Percentiles rank a stretch among this genome's conserved stretches.
Conservation (phyloP, 2,888 invertebrate genomes). For the Watsonalla binaria region DNA sequence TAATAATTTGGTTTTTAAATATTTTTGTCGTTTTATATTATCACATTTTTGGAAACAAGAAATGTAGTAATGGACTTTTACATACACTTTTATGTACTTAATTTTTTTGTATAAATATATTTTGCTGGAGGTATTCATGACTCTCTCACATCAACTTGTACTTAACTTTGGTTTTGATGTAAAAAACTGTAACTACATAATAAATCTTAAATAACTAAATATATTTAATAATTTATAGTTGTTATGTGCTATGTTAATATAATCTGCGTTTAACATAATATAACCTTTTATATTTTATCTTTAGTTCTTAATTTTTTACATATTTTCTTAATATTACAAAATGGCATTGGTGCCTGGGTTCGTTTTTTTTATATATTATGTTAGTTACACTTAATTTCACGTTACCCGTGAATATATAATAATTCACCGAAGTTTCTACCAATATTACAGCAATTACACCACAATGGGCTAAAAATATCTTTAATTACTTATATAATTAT, state of each 20-base stretch:
- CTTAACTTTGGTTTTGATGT: slow-evolving; percentile 21
- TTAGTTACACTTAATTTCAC: too few species aligned
- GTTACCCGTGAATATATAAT: too few species aligned
- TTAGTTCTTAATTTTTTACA: slow-evolving; percentile 4
- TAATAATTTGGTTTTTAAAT: background rate
- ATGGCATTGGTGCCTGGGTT: background rate
- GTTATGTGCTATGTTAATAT: background rate
- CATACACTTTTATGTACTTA: slow-evolving; percentile 7
- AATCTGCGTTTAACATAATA: background rate
- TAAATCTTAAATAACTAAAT: background rate
- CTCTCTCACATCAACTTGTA: slow-evolving; percentile 35
- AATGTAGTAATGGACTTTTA: slow-evolving; percentile 5
- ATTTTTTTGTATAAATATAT: slow-evolving; percentile 8
- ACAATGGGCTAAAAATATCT: too few species aligned
- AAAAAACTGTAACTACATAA: slow-evolving; percentile 6
- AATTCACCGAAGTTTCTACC: too few species aligned
- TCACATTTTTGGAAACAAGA: slow-evolving; percentile 4
- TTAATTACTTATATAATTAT: too few species aligned
- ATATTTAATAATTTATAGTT: slow-evolving; percentile 1
- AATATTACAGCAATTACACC: too few species aligned
- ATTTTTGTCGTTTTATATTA: slow-evolving; percentile 6
- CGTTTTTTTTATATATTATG: background rate
- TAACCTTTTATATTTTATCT: slow-evolving; percentile 7
- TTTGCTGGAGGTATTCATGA: slow-evolving; percentile 33
- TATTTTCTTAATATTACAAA: background rate